Base-by-base conservation (phyloP, 2,113 vertebrate species). In the Phalacrocorax pelagicus region DNA sequence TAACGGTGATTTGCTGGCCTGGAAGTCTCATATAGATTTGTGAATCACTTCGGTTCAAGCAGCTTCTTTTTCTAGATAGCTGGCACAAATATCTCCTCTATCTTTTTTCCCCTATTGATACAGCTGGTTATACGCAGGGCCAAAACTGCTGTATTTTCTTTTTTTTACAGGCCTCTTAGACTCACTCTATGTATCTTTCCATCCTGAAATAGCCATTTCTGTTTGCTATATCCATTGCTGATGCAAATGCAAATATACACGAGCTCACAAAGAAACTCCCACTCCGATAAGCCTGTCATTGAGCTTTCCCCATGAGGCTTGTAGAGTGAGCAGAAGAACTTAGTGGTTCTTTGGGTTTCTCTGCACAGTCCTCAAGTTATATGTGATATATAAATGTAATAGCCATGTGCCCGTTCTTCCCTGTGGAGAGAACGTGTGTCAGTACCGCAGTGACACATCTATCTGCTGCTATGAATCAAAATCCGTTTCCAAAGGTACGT, bases 1-100 rank as follows among this genome's bases (percentile, higher is more conserved):
- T 99, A 44, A 99, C 99, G 0, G 99, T 99, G 73, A 98, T 99
- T 94, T 99, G 99, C 95, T 99, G 99, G 99, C 99, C 99, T 27
- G 99, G 99, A 96, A 99, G 99, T 97, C 98, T 99, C 70, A 98
- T 99, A 18, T 99, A 98, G 96, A 78, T 57, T 57, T 92, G 67
- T 15, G 42, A 88, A 81, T 75, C 36, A 9, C 32, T 95, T 92
- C 0, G 6, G 83, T 84, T 97, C 58, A 69, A 86, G 49, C 81
- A 81, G 81, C 20, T 10, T 96, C 86, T 70, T 81, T 85, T 94
- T 93, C 84, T 79, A 92, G 79, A 58, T 66, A 97, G 96, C 84
- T 92, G 94, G 88, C 97, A 95, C 74, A 94, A 97, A 92, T 74
- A 20, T 32, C 55, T 95, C 88, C 36, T 88, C 74, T 91, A 4